phyloP scores from a whole-genome alignment of 2,797 vertebrate genomes.

The Peromyscus nudipes region DNA sequence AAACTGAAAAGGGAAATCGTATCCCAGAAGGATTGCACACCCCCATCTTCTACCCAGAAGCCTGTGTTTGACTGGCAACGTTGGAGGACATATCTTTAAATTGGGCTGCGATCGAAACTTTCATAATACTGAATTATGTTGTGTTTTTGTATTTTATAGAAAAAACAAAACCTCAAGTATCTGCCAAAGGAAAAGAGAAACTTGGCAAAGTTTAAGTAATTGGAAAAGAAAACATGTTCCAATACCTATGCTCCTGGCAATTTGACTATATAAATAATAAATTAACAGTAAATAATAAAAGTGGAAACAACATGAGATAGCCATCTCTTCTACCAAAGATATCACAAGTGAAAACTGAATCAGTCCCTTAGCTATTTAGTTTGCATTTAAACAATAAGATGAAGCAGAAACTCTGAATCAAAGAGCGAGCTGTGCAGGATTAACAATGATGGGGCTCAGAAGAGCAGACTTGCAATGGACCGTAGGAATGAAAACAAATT shows the following conservation, averaged over 20 bases:
- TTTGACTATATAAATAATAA: constrained; percentile 6
- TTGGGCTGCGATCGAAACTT: background rate
- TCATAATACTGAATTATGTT: background rate
- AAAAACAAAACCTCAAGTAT: background rate
- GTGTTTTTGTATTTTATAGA: background rate
- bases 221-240: background rate
- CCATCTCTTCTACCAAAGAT: background rate
- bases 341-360: background rate
- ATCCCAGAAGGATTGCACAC: background rate
- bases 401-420: background rate
- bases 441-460: background rate
- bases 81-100: background rate
- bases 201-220: constrained; percentile 33
- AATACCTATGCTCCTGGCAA: background rate
- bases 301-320: constrained; percentile 13
- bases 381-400: background rate
- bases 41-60: background rate
- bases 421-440: background rate
- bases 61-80: background rate
- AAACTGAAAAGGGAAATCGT: background rate
- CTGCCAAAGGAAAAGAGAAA: constrained; percentile 22
- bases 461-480: background rate
- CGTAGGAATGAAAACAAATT: background rate
- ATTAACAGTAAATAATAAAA: constrained; percentile 7
- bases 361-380: background rate